These are phyloP conservation scores for Phengaris alcon DNA, from an alignment of 2,888 invertebrate genomes.

Conservation along the genomic window DNA sequence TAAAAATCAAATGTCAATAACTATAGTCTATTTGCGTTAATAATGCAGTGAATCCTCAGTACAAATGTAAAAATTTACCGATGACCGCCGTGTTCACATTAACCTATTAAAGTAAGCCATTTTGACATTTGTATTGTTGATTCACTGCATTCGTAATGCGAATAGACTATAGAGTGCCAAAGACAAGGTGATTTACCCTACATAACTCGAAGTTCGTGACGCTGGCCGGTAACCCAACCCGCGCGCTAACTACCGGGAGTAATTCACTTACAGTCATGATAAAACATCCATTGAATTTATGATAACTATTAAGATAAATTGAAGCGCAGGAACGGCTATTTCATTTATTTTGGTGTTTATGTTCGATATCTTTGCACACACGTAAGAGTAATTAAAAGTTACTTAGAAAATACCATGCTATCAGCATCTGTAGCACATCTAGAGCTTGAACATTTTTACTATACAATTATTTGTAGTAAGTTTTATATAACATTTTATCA, in stretches of 20 bases:
- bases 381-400: neutral
- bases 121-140: too few species aligned
- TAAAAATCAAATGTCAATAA: too few species aligned
- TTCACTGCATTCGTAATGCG: too few species aligned
- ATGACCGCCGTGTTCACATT: too few species aligned
- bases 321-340: conserved; percentile 9
- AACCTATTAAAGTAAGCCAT: too few species aligned
- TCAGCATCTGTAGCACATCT: neutral
- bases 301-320: conserved; percentile 30
- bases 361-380: conserved; percentile 1
- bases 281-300: conserved; percentile 35
- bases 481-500: neutral
- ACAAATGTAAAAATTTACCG: too few species aligned
- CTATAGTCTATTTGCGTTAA: too few species aligned
- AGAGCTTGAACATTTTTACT: too few species aligned
- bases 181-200: conserved; percentile 7
- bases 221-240: conserved; percentile 55
- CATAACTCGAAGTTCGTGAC: conserved; percentile 49
- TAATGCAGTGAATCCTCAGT: too few species aligned
- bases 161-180: conserved; percentile 2
- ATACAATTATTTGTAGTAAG: too few species aligned
- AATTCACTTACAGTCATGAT: conserved; percentile 36
- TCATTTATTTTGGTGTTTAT: conserved; percentile 15
- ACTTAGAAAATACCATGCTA: neutral
- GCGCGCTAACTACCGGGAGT: conserved; percentile 38